phyloP scores from a whole-genome alignment of 2,888 invertebrate genomes.

The Nipponacmea schrenckii region DNA sequence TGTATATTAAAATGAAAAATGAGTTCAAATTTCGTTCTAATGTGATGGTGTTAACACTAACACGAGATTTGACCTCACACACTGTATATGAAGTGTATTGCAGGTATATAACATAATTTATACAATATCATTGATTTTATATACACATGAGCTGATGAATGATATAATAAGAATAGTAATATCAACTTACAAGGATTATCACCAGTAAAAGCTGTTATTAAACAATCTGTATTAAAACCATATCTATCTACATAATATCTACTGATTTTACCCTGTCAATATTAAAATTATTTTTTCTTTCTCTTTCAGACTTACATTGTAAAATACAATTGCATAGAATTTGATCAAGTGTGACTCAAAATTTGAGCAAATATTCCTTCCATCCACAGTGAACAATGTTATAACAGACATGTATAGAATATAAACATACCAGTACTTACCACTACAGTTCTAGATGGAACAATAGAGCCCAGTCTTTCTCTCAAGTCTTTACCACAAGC shows the following conservation, averaged over 20 bases:
- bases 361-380: neutral
- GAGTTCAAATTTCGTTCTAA: too few species aligned
- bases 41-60: too few species aligned
- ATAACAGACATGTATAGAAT: neutral
- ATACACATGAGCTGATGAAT: neutral
- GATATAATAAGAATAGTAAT: neutral
- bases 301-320: neutral
- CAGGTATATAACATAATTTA: neutral
- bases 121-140: neutral
- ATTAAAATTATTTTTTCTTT: slow-evolving; percentile 5
- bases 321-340: neutral
- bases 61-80: too few species aligned
- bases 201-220: slow-evolving; percentile 90
- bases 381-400: neutral
- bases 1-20: too few species aligned
- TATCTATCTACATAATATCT: slow-evolving; percentile 87
- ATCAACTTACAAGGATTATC: slow-evolving; percentile 79
- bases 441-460: slow-evolving; percentile 73
- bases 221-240: slow-evolving; percentile 83
- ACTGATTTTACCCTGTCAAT: slow-evolving; percentile 77
- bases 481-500: slow-evolving; percentile 81
- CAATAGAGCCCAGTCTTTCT: slow-evolving; percentile 80
- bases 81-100: too few species aligned
- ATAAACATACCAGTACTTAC: slow-evolving; percentile 45
- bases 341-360: neutral